Evolutionary conservation across 2,797 vertebrate genomes (phyloP).

Genomic region (Linurgus olivaceus): DNA sequence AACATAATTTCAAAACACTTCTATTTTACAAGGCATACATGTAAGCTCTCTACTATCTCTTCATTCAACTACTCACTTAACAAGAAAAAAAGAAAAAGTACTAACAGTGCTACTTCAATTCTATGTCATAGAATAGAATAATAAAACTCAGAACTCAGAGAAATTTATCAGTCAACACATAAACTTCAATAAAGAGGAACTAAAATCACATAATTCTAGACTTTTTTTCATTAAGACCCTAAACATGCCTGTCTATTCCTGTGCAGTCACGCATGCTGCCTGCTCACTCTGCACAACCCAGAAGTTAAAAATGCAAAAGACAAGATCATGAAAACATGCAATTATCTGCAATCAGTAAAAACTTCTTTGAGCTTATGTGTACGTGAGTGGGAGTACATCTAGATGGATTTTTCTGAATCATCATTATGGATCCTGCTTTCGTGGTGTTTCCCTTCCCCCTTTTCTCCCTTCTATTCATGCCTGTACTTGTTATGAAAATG

Average conservation of each 20-base stretch:
- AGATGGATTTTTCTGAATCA: not conserved
- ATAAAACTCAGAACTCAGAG: not conserved
- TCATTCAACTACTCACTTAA: not conserved
- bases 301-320: not conserved
- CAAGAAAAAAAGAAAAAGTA: not conserved
- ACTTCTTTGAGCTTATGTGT: not conserved
- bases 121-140: not conserved
- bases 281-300: not conserved
- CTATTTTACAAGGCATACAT: not conserved
- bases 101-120: not conserved
- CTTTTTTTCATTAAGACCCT: not conserved
- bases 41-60: not conserved
- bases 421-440: not conserved
- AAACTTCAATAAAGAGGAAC: not conserved
- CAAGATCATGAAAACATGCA: not conserved
- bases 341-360: constrained; percentile 8
- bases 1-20: constrained; percentile 9
- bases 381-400: not conserved
- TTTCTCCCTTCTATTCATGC: not conserved
- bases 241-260: not conserved
- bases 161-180: not conserved
- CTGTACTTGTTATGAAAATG: not conserved
- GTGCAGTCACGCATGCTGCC: not conserved
- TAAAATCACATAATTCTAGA: not conserved
- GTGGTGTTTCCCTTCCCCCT: not conserved